Conservation (phyloP, 1,140 invertebrate genomes). For the Psix sp. region DNA sequence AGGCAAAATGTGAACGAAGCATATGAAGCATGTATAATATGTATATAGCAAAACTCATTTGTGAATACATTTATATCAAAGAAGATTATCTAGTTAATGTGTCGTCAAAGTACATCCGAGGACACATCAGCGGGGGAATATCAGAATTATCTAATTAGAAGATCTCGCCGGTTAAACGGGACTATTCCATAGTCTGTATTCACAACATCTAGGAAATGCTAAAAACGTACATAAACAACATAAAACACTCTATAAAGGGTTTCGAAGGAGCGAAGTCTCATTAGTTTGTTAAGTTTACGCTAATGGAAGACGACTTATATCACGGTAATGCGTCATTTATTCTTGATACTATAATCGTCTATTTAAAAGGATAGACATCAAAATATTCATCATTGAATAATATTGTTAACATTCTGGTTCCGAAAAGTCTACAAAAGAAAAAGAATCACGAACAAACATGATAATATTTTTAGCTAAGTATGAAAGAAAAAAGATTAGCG, state of each 20-base stretch:
- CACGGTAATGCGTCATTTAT: slow-evolving; percentile 22
- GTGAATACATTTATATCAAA: slow-evolving; percentile 7
- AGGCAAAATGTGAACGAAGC: too few species aligned
- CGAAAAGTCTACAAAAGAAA: slow-evolving; percentile 21
- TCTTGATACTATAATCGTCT: too few species aligned
- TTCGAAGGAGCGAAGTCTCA: slow-evolving; percentile 24
- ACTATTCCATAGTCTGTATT: slow-evolving; percentile 38
- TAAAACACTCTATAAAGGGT: slow-evolving; percentile 13
- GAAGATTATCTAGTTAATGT: slow-evolving; percentile 40
- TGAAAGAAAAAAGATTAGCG: background rate
- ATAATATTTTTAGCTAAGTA: too few species aligned
- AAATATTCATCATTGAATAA: too few species aligned
- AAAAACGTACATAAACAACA: slow-evolving; percentile 34
- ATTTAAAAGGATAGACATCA: slow-evolving; percentile 5
- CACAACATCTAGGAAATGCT: too few species aligned
- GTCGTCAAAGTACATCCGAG: slow-evolving; percentile 16
- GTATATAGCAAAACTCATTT: slow-evolving; percentile 45
- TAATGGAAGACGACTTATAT: slow-evolving; percentile 26
- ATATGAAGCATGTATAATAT: too few species aligned
- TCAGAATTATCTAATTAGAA: slow-evolving; percentile 50
- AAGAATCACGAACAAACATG: background rate
- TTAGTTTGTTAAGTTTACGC: slow-evolving; percentile 10
- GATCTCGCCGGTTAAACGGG: slow-evolving; percentile 49
- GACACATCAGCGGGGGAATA: slow-evolving; percentile 37
- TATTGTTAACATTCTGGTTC: too few species aligned